A percentile compares a stretch with the other conserved stretches of the same genome.
phyloP scores from a whole-genome alignment of 2,113 vertebrate species.

The Mus musculus region DNA sequence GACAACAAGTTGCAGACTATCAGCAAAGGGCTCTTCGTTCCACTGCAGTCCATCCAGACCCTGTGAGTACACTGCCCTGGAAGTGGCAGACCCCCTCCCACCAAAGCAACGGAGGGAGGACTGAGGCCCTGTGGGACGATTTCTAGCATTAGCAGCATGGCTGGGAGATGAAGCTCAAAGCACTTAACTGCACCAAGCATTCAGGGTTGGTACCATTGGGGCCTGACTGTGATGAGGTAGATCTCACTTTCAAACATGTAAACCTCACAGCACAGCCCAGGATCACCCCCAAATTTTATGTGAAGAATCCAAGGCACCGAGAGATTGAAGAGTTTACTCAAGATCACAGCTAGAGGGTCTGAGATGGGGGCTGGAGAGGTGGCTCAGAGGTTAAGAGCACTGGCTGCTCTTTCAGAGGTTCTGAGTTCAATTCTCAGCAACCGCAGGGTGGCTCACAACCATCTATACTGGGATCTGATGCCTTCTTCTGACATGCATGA shows the following conservation, averaged over 20 bases:
- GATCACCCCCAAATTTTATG: background rate
- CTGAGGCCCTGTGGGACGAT: fast-evolving
- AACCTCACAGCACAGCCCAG: background rate
- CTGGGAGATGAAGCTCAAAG: fast-evolving
- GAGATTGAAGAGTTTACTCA: background rate
- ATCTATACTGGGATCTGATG: background rate
- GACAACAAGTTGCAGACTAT: conserved; percentile 99
- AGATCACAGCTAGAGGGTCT: background rate
- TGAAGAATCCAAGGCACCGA: conserved; percentile 24
- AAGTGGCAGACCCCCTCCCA: background rate
- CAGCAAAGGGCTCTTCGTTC: conserved; percentile 97
- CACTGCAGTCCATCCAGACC: conserved; percentile 97
- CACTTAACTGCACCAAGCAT: background rate
- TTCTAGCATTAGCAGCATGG: background rate
- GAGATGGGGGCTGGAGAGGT: background rate
- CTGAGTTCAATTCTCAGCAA: background rate
- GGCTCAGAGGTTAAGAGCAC: background rate
- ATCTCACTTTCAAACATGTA: background rate
- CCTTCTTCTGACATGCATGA: background rate
- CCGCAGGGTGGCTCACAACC: background rate
- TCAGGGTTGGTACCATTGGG: fast-evolving
- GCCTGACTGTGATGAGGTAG: fast-evolving
- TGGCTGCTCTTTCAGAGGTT: background rate
- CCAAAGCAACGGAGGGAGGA: background rate
- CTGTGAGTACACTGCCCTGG: conserved; percentile 91